Base-by-base conservation (phyloP, 2,113 vertebrate species). In the Zapornia atra region DNA sequence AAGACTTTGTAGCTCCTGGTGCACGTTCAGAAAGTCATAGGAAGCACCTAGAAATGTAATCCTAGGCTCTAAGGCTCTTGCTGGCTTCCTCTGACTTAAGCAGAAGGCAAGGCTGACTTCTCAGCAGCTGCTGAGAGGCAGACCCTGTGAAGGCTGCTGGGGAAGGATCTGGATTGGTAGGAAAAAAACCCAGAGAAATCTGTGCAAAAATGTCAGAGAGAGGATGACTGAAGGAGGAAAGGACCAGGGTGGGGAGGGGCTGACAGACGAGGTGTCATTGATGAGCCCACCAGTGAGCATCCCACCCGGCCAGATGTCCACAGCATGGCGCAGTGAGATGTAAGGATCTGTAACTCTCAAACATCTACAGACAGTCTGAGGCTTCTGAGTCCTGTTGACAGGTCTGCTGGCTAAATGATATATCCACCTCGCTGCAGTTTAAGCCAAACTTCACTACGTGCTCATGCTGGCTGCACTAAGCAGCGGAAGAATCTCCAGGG, bases 21-120 rank as follows among this genome's bases (percentile, higher is more conserved):
- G 21, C 11, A 5, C 20, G 17, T 44, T 33, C 59, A 86, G n/a
- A 31, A 53, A 16, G 16, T 31, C 5, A 33, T 38, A 46, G 34
- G 5, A 38, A 42, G 24, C 3, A 6, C 63, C 36, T 17, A n/a
- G 57, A 88, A 94, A 66, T 17, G 6, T 2, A 26, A 34, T 53
- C 85, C 21, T 17, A 0, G 0, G 2, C 63, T 38, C 28, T 20
- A 24, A 85, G 48, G 33, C 36, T 80, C 0, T 0, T 15, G 15
- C 12, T 75, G 57, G 2, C 25, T 60, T 42, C n/a, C 36, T 20
- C 11, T 50, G 56, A 42, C 36, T 10, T 18, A 34, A 72, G 12
- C 20, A 69, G n/a, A 46, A 53, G 17, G 25, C 56, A 34, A 7
- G 9, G 33, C 6, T n/a, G 22, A 80, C 4, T 12, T 51, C 42